These are phyloP conservation scores for Imbricaverruca yamaguchii DNA, from an alignment of 2,888 invertebrate species.

Conservation along the genomic window DNA sequence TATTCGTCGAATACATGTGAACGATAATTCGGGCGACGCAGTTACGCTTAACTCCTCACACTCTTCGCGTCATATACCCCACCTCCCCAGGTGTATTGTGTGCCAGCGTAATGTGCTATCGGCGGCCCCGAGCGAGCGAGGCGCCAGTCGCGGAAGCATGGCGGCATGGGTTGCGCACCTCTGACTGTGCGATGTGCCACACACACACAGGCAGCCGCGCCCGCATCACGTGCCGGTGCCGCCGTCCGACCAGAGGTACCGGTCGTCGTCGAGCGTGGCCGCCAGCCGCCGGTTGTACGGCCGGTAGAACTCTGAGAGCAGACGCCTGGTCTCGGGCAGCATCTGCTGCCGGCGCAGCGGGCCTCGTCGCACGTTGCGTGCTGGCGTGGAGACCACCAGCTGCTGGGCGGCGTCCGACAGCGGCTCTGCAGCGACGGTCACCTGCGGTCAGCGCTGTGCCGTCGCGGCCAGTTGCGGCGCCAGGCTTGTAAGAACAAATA, in stretches of 20 bases:
- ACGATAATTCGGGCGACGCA: too few species aligned
- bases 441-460: not conserved
- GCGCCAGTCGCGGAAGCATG: too few species aligned
- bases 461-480: not conserved
- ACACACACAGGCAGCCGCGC: too few species aligned
- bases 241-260: slow-evolving; percentile 26
- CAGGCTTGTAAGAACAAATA: not conserved
- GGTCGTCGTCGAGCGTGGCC: slow-evolving; percentile 20
- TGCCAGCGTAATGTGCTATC: too few species aligned
- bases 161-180: too few species aligned
- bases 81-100: too few species aligned
- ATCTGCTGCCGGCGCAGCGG: slow-evolving; percentile 21
- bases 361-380: not conserved
- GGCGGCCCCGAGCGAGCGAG: too few species aligned
- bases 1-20: too few species aligned
- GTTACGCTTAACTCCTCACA: too few species aligned
- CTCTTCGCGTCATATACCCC: too few species aligned
- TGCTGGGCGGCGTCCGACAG: slow-evolving; percentile 23
- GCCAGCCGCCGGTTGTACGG: slow-evolving; percentile 26
- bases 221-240: too few species aligned
- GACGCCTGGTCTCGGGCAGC: slow-evolving; percentile 23
- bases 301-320: slow-evolving; percentile 26
- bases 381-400: slow-evolving; percentile 22
- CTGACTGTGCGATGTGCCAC: too few species aligned
- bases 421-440: slow-evolving; percentile 20